These are phyloP conservation scores for Chironomus tepperi DNA, from an alignment of 1,140 invertebrate genomes.

Conservation along the genomic window DNA sequence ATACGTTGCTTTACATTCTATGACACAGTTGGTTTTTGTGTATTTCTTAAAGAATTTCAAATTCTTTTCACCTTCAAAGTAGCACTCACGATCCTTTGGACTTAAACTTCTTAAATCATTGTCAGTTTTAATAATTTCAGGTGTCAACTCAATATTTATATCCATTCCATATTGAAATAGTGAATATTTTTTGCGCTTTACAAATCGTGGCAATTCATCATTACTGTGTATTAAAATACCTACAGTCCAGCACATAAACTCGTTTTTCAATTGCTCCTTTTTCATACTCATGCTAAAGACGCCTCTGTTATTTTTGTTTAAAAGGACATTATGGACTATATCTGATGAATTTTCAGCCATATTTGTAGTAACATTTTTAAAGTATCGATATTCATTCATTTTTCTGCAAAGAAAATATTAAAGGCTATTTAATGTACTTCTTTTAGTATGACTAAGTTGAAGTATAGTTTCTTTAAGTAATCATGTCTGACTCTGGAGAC, in stretches of 20 bases:
- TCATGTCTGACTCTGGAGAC: no score
- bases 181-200: not conserved
- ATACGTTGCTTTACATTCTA: slow-evolving; percentile 66
- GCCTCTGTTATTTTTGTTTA: no score
- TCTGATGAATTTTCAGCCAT: not conserved
- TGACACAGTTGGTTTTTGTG: slow-evolving; percentile 64
- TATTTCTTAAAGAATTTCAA: slow-evolving; percentile 58
- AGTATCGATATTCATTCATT: not conserved
- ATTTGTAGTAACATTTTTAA: not conserved
- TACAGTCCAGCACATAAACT: no score
- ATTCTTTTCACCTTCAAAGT: slow-evolving; percentile 50
- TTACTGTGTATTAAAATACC: not conserved
- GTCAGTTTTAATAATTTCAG: not conserved
- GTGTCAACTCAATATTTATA: not conserved
- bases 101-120: not conserved
- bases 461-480: no score
- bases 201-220: not conserved
- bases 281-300: no score
- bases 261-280: no score
- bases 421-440: no score
- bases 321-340: no score
- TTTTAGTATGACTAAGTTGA: no score
- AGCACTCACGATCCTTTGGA: slow-evolving; percentile 49
- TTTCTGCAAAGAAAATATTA: not conserved
- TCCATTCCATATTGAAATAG: no score